A percentile compares a stretch with the other conserved stretches of the same genome.
These are phyloP conservation scores for Dasysyrphus albostriatus DNA, from an alignment of 2,888 invertebrate species.

Conservation along the genomic window DNA sequence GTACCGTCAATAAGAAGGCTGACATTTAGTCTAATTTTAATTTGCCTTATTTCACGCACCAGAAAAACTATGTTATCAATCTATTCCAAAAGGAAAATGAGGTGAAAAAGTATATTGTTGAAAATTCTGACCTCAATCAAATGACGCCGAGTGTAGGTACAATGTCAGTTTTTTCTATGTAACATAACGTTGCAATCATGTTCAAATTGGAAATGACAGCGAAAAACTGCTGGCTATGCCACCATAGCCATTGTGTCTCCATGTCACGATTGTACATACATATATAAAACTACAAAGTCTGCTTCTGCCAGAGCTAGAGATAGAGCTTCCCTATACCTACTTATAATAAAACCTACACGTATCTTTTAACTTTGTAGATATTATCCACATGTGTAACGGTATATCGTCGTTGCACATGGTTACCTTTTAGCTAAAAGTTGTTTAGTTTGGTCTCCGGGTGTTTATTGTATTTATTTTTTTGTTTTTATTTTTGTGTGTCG, in stretches of 20 bases:
- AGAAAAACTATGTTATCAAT: neutral
- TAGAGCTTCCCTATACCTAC: conserved; percentile 5
- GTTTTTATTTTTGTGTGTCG: conserved; percentile 15
- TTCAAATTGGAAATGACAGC: conserved; percentile 68
- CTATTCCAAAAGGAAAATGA: neutral
- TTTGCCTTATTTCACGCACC: neutral
- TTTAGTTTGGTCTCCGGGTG: conserved; percentile 40
- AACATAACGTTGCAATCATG: conserved; percentile 55
- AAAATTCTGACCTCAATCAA: neutral
- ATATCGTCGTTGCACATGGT: conserved; percentile 66
- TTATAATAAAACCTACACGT: conserved; percentile 29
- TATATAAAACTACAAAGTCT: conserved; percentile 9
- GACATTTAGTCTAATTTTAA: neutral
- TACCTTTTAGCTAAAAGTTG: conserved; percentile 56
- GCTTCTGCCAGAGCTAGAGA: neutral
- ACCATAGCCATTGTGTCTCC: conserved; percentile 45
- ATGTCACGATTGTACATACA: conserved; percentile 44
- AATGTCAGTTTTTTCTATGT: conserved; percentile 24
- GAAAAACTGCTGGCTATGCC: conserved; percentile 50
- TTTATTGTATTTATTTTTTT: neutral
- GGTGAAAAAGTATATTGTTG: neutral
- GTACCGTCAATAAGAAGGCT: neutral
- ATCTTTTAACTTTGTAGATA: conserved; percentile 11
- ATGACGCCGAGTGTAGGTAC: neutral
- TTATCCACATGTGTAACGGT: conserved; percentile 33